Base-by-base conservation (phyloP, 2,888 invertebrate genomes). In the Rotaria socialis region DNA sequence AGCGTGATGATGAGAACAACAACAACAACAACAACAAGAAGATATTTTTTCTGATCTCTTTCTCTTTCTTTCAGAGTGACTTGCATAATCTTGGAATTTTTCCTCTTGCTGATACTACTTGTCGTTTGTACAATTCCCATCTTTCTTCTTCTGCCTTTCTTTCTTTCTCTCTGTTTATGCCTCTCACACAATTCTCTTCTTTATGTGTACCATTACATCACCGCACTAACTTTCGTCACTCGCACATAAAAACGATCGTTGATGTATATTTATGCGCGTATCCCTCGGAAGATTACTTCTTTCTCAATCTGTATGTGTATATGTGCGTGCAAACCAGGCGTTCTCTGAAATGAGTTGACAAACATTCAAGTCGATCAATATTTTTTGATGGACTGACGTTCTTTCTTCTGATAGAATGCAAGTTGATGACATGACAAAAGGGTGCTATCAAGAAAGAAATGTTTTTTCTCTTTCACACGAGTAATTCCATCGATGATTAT, bases 321-420 rank as follows among this genome's bases (percentile, higher is more conserved):
- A 24, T 67, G 35, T 67, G 67, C 35, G 35, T 67, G 67, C 67
- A 16, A 67, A 19, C 67, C 67, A 67, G 35, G 67, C 67, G 67
- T 35, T 19, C 67, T 67, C 27, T 67, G 8, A 80, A 80, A 80
- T 80, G 4, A 47, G 47, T 47, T 35, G 80, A 80, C 80, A 80
- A 80, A 47, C 80, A 80, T 80, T 80, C 43, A 6, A 80, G 80
- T 80, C 80, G 80, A 80, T 80, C 80, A 80, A 80, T 16, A 67
- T 67, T 67, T 27, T 67, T 67, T 67, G 67, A 67, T 67, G 35
- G 67, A 67, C 35, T 35, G 67, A 41, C 35, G 35, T 67, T 35
- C 67, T 16, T 41, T 67, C 67, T 35, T 19, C 35, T 67, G 14
- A 6, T 67, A 67, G 16, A 27, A 67, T 67, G 35, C 19, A 67